A percentile compares a stretch with the other conserved stretches of the same genome.
These are phyloP conservation scores for Himalopsyche anomala DNA, from an alignment of 2,888 invertebrate species.

Conservation along the genomic window DNA sequence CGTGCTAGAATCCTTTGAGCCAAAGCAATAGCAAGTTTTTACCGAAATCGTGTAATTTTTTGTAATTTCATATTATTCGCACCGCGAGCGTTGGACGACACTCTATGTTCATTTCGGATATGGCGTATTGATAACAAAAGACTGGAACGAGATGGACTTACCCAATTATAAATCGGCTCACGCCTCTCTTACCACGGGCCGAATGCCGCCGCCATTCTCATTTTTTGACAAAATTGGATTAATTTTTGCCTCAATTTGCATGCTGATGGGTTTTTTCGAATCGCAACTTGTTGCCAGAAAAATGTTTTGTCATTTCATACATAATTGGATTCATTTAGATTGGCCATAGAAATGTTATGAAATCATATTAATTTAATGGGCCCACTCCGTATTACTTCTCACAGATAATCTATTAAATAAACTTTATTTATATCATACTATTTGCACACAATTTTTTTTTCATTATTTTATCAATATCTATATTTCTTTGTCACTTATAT, in stretches of 20 bases:
- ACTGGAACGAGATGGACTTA: slow-evolving; percentile 32
- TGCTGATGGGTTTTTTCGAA: slow-evolving; percentile 39
- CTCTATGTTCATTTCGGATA: neutral
- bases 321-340: slow-evolving; percentile 38
- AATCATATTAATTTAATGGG: neutral
- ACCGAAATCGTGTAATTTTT: no score
- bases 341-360: neutral
- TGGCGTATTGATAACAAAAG: slow-evolving; percentile 31
- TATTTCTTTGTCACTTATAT: no score
- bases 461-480: no score
- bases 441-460: no score
- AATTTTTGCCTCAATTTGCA: slow-evolving; percentile 54
- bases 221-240: slow-evolving; percentile 53
- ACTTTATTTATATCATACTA: neutral
- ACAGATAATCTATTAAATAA: neutral
- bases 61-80: no score
- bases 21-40: no score
- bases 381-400: neutral
- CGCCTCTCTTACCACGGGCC: slow-evolving; percentile 7
- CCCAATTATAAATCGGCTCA: slow-evolving; percentile 24
- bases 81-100: neutral
- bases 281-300: slow-evolving; percentile 53
- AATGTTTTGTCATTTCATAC: slow-evolving; percentile 18
- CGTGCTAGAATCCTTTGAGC: no score
- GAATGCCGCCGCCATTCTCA: slow-evolving; percentile 15